Evolutionary conservation across 2,888 invertebrate species (phyloP).

Genomic region (Cosmia pyralina): DNA sequence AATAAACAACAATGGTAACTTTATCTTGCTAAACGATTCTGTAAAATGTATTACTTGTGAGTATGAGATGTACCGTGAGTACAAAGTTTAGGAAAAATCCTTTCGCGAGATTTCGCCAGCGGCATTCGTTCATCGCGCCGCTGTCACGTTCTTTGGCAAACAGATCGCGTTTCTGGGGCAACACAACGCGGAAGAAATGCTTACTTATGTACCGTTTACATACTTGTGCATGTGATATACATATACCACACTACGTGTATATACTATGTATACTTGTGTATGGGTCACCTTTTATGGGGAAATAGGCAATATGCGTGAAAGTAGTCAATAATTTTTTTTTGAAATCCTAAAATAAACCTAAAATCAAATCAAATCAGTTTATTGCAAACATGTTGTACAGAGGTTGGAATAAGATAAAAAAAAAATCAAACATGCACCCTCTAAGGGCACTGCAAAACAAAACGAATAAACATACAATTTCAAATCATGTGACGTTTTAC

Average conservation of each 20-base stretch:
- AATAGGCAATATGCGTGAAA: slow-evolving; percentile 5
- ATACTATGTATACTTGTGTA: not conserved
- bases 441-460: too few relatives aligned
- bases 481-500: too few relatives aligned
- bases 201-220: slow-evolving; percentile 38
- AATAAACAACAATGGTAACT: slow-evolving; percentile 37
- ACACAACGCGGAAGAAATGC: slow-evolving; percentile 50
- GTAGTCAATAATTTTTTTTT: too few relatives aligned
- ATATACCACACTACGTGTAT: too few relatives aligned
- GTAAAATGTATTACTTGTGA: slow-evolving; percentile 27
- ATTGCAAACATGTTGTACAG: too few relatives aligned
- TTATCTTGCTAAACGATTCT: slow-evolving; percentile 36
- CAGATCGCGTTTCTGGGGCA: slow-evolving; percentile 63
- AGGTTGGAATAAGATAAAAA: too few relatives aligned
- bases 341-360: not conserved
- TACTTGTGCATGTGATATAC: slow-evolving; percentile 37
- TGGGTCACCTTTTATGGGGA: not conserved
- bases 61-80: slow-evolving; percentile 15
- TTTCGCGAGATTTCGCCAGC: slow-evolving; percentile 39
- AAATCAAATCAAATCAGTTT: too few relatives aligned
- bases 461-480: too few relatives aligned
- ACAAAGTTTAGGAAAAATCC: slow-evolving; percentile 39
- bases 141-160: slow-evolving; percentile 57
- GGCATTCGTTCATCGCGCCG: slow-evolving; percentile 51
- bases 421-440: too few relatives aligned